Conservation (phyloP, 1,140 invertebrate species). For the Lepidurus packardi region DNA sequence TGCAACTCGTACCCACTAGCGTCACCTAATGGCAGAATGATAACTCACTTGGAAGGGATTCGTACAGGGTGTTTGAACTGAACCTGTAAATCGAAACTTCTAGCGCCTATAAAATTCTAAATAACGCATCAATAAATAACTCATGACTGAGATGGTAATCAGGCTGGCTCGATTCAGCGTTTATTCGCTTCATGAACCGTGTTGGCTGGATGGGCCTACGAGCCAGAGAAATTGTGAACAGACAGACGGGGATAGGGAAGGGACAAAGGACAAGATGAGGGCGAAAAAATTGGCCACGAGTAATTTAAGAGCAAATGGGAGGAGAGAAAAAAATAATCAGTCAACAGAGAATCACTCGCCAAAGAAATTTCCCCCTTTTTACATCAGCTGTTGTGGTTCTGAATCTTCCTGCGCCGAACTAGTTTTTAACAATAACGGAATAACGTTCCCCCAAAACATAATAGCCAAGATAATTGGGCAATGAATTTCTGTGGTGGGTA, state of each 20-base stretch:
- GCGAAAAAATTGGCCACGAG: constrained; percentile 18
- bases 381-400: not conserved
- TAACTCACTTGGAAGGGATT: no score
- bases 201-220: constrained; percentile 1
- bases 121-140: not conserved
- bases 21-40: no score
- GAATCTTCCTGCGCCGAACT: not conserved
- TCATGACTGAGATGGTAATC: not conserved
- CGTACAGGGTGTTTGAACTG: no score
- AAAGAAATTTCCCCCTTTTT: not conserved
- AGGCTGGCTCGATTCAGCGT: constrained; percentile 9
- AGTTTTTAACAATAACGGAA: not conserved
- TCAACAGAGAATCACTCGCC: constrained; percentile 10
- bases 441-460: not conserved
- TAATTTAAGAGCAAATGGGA: constrained; percentile 2
- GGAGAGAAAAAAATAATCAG: constrained; percentile 9
- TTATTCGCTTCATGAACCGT: constrained; percentile 9
- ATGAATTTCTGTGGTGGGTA: not conserved
- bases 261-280: constrained; percentile 18
- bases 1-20: no score
- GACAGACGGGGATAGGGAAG: constrained; percentile 20
- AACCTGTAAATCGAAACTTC: no score
- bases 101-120: no score
- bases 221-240: constrained; percentile 21
- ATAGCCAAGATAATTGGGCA: not conserved